These are phyloP conservation scores for Belgica antarctica DNA, from an alignment of 2,888 invertebrate genomes.

Conservation along the genomic window DNA sequence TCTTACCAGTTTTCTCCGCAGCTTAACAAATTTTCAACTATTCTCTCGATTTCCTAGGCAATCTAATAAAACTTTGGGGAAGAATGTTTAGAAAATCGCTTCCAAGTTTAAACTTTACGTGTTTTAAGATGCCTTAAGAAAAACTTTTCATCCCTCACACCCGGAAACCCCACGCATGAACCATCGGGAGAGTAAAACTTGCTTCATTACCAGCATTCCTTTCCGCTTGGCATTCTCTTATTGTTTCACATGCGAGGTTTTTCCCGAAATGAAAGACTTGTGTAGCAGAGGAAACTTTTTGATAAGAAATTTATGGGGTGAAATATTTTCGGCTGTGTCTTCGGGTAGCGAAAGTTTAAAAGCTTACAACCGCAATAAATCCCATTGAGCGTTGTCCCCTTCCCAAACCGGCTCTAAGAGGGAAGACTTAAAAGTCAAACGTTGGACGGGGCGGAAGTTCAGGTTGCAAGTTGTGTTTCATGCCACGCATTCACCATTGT, in stretches of 20 bases:
- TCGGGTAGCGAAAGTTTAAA: neutral
- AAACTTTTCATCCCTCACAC: no score
- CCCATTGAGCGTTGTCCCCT: constrained; percentile 5
- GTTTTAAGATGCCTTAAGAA: no score
- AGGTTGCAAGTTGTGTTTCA: neutral
- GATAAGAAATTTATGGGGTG: neutral
- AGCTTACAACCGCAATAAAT: constrained; percentile 23
- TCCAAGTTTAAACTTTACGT: no score
- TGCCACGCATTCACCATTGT: neutral
- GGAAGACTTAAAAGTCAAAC: neutral
- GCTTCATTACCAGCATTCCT: neutral
- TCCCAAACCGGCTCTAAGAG: neutral
- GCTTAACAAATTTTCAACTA: no score
- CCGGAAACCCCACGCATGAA: no score
- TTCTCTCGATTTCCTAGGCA: no score
- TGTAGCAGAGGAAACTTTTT: neutral
- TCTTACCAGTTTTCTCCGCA: no score
- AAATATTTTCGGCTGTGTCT: neutral
- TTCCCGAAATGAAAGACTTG: neutral
- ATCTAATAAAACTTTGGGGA: no score
- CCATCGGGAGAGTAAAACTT: neutral
- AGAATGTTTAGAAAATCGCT: no score
- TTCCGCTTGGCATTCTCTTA: neutral
- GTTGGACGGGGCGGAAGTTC: neutral
- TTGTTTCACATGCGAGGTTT: neutral